phyloP scores from a whole-genome alignment of 2,797 vertebrate species.

The Hylomyscus alleni region DNA sequence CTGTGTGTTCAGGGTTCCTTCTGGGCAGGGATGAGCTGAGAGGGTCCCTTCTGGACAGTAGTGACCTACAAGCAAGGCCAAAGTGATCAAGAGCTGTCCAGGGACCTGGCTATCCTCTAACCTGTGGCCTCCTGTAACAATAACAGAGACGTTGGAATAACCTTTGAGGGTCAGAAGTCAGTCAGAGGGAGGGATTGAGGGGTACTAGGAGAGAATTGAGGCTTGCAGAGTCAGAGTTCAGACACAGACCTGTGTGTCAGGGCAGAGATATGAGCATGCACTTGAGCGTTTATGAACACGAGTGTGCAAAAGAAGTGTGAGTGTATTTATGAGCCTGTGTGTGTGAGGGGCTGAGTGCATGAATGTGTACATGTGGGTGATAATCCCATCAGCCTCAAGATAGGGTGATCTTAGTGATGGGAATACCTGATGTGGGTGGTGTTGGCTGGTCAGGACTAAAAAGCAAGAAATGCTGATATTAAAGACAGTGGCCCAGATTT shows the following conservation, averaged over 20 bases:
- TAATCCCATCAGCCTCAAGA: background rate
- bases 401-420: background rate
- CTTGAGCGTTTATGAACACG: background rate
- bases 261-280: background rate
- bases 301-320: background rate
- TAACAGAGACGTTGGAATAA: background rate
- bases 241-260: background rate
- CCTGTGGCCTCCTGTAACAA: background rate
- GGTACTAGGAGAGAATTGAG: background rate
- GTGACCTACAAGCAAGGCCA: slow-evolving; percentile 88
- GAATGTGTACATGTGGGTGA: background rate
- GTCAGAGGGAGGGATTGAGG: background rate
- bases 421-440: background rate
- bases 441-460: background rate
- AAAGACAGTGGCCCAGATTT: background rate
- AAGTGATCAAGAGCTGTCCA: background rate
- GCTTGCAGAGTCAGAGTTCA: background rate
- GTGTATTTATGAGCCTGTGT: background rate
- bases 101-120: too few species aligned
- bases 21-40: slow-evolving; percentile 91
- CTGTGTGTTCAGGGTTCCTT: slow-evolving; percentile 91
- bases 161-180: background rate
- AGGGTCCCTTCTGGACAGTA: slow-evolving; percentile 91
- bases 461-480: background rate
- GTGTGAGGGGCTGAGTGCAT: background rate